Base-by-base conservation (phyloP, 2,113 vertebrate genomes). In the Pelvicachromis taeniatus region DNA sequence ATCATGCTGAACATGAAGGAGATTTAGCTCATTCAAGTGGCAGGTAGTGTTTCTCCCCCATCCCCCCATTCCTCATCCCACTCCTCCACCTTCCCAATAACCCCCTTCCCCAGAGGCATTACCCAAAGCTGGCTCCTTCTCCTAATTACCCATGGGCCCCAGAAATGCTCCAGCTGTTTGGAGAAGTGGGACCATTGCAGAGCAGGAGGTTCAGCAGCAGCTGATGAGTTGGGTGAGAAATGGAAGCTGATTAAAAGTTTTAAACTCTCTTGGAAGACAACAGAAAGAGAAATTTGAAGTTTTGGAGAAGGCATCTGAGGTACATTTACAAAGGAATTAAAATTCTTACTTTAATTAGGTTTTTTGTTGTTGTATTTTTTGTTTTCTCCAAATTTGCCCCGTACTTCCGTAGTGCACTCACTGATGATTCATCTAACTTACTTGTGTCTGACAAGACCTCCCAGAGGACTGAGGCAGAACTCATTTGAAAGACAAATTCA, bases 101-200 rank as follows among this genome's bases (percentile, higher is more conserved):
- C 91, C 93, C 56, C 83, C 6, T 17, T 92, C 93, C 95, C 95
- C 17, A 26, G 91, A 90, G 94, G 90, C 85, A 55, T 58, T 82
- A 88, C 89, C 88, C 85, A 63, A 88, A 87, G 88, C 89, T 53
- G 80, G 88, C 92, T 94, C 90, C 84, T 45, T 94, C 86, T 94
- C 88, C 93, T 96, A 95, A 96, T 96, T 96, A 96, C 94, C 93
- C 95, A 87, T 26, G 80, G 92, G 89, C 90, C 94, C 87, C 68
- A 63, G 90, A 77, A 95, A 88, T 84, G 84, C 89, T 96, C 94
- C 96, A 96, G 95, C 94, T 96, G 95, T 94, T 95, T 86, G 85
- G 85, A 87, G 89, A 79, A 84, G 87, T 86, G 91, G 93, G 92
- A 92, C 88, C 79, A 65, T 7, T 21, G 70, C 78, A 23, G 83